Conservation (phyloP, 1,140 invertebrate species). For the Ridgeia piscesae region DNA sequence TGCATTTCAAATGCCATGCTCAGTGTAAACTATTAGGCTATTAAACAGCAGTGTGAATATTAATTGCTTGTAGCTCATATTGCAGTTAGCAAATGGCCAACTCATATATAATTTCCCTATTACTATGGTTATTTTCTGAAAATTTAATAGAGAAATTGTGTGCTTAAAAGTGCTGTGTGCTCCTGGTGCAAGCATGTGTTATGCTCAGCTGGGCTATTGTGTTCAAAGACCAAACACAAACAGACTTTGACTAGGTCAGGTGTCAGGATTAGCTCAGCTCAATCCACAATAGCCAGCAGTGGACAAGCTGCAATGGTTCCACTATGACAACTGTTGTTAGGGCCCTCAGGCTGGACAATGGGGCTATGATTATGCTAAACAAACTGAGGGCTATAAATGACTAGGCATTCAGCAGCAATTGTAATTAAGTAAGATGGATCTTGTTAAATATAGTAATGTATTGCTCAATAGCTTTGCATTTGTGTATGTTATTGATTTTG, state of each 20-base stretch:
- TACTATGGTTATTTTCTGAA: not conserved
- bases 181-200: not conserved
- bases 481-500: not conserved
- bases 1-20: not conserved
- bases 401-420: not conserved
- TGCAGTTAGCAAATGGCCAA: not conserved
- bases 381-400: not conserved
- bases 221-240: not conserved
- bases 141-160: not conserved
- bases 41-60: not conserved
- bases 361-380: not conserved
- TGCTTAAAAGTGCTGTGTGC: not conserved
- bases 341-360: not conserved
- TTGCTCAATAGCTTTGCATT: too few species aligned
- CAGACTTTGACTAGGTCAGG: not conserved
- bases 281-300: not conserved
- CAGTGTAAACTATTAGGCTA: too few species aligned
- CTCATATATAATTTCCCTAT: not conserved
- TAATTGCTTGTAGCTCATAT: not conserved
- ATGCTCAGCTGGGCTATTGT: not conserved
- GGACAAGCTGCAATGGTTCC: not conserved
- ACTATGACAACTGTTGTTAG: not conserved
- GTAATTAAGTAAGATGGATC: not conserved
- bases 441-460: not conserved
- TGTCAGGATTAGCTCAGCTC: not conserved